Conservation (phyloP, 2,888 invertebrate genomes). For the Lithophane leautieri region DNA sequence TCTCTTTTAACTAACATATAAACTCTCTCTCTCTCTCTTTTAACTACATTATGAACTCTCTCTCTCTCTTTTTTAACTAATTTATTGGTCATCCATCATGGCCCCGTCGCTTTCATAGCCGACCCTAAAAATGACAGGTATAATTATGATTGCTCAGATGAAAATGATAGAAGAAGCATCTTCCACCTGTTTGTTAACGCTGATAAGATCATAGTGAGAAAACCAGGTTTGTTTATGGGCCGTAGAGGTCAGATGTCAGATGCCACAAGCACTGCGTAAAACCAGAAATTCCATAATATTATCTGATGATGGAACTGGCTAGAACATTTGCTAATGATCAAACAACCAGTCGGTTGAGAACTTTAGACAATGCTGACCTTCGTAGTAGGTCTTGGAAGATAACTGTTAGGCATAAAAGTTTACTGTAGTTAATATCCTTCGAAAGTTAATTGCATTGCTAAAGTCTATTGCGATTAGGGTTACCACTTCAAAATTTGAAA, state of each 20-base stretch:
- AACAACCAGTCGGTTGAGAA: neutral
- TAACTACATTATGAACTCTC: too few relatives aligned
- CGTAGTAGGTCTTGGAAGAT: constrained; percentile 1
- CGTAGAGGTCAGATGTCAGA: constrained; percentile 45
- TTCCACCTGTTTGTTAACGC: constrained; percentile 20
- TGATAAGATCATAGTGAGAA: constrained; percentile 53
- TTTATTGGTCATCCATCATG: neutral
- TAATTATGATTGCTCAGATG: constrained; percentile 24
- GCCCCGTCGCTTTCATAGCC: neutral
- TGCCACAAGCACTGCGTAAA: constrained; percentile 47
- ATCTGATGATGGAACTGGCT: constrained; percentile 49
- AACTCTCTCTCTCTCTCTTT: too few relatives aligned
- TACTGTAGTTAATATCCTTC: neutral
- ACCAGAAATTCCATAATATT: constrained; percentile 48
- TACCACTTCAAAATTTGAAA: too few relatives aligned
- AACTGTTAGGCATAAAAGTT: neutral
- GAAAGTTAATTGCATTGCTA: neutral
- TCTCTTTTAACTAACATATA: too few relatives aligned
- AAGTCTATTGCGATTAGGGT: neutral
- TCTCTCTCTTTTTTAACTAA: too few relatives aligned
- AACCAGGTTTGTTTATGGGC: constrained; percentile 50
- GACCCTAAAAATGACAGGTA: neutral
- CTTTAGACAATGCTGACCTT: constrained; percentile 26
- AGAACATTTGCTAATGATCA: constrained; percentile 39
- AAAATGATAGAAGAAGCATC: constrained; percentile 33